Base-by-base conservation (phyloP, 2,888 invertebrate species). In the Protonemura montana region DNA sequence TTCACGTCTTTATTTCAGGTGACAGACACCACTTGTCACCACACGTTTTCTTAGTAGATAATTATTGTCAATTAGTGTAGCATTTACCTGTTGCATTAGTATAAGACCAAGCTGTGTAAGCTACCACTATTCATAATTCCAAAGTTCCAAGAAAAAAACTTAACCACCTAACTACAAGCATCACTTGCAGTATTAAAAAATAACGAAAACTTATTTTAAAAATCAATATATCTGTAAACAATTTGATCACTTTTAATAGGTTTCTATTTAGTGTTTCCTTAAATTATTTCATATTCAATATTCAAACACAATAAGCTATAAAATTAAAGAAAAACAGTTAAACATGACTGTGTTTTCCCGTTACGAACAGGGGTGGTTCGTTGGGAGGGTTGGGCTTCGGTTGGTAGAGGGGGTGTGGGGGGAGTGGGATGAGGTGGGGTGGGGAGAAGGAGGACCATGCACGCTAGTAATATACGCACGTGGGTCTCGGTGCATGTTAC, bases 401-500 rank as follows among this genome's bases (percentile, higher is more conserved):
- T 21, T 2, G 59, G 59, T 1, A 7, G 59, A 10, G 82, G n/a
- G 82, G 2, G n/a, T 29, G 82, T 29, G 82, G 28, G 35, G 5
- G 82, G 30, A 5, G 78, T 2, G 78, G 78, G 81, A 13, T 25
- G 29, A 7, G 29, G 30, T 25, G 28, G 82, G 10, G 28, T 7
- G 30, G n/a, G 82, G 82, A 2, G 78, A 25, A 2, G 82, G 82
- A 3, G n/a, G 59, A 13, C 2, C 35, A 29, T 35, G 35, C 82
- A 82, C 30, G 82, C 28, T 78, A 76, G n/a, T 5, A 5, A 2
- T 76, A 76, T 25, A 78, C 35, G 41, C n/a, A 35, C n/a, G 82
- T 26, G 82, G 25, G 13, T 41, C 6, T 6, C 81, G 35, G 82
- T 41, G 82, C 41, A 82, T 82, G 82, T 82, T 82, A 82, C 82